phyloP scores from a whole-genome alignment of 30 jellyfish, hydroid and myxozoan species.

The Pelagia noctiluca region DNA sequence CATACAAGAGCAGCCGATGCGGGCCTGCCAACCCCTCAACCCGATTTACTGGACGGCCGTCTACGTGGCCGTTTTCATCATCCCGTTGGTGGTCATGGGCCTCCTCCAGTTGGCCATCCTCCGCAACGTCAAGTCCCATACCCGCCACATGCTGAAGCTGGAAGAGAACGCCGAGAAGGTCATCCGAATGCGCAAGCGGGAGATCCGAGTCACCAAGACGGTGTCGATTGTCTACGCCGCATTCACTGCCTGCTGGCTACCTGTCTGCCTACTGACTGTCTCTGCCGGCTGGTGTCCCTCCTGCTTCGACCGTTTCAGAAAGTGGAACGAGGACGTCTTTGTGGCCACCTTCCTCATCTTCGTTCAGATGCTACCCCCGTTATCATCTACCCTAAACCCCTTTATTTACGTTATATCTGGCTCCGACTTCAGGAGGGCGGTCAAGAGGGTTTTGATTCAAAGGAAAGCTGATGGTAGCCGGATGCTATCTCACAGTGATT shows the following conservation, averaged over 20 bases:
- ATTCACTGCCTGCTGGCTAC: constrained; percentile 80
- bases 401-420: constrained; percentile 79
- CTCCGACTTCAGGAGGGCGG: constrained; percentile 55
- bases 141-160: constrained; percentile 48
- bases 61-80: constrained; percentile 67
- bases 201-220: constrained; percentile 70
- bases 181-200: constrained; percentile 54
- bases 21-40: constrained; percentile 60
- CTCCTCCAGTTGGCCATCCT: constrained; percentile 65
- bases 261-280: constrained; percentile 67
- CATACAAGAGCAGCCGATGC: constrained; percentile 12
- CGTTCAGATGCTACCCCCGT: constrained; percentile 52
- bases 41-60: constrained; percentile 73
- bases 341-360: constrained; percentile 50
- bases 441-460: constrained; percentile 28
- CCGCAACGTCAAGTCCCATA: constrained; percentile 67
- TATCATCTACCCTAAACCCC: constrained; percentile 69
- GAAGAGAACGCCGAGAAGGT: constrained; percentile 63
- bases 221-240: constrained; percentile 85
- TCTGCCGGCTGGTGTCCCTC: constrained; percentile 73
- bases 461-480: constrained; percentile 14
- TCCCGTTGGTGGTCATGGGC: constrained; percentile 80
- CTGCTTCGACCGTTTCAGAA: constrained; percentile 53
- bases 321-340: constrained; percentile 37
- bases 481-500: too few species aligned